These are phyloP conservation scores for Watersipora subatra DNA, from an alignment of 1,140 invertebrate genomes.

Conservation along the genomic window DNA sequence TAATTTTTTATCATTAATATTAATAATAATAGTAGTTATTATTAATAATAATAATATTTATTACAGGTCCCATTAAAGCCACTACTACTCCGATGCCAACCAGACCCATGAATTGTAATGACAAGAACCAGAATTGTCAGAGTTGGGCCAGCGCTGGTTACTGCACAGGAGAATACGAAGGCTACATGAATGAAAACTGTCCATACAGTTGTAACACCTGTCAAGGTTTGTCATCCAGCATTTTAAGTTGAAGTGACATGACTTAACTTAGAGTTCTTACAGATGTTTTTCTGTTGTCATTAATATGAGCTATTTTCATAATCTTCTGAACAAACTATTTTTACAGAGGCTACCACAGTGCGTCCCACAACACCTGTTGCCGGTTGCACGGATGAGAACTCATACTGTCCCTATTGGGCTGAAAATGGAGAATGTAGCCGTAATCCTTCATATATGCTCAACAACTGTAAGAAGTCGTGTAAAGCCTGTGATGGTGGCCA, in stretches of 20 bases:
- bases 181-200: not conserved
- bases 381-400: not conserved
- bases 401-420: not conserved
- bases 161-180: not conserved
- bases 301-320: not conserved
- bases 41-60: not conserved
- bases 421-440: not conserved
- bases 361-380: not conserved
- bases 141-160: not conserved
- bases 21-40: not conserved
- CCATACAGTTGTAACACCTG: not conserved
- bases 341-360: not conserved
- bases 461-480: not conserved
- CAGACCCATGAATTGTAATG: not conserved
- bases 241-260: not conserved
- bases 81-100: not conserved
- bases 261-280: not conserved
- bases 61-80: not conserved
- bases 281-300: not conserved
- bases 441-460: not conserved
- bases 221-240: not conserved
- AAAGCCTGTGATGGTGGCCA: not conserved
- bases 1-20: not conserved
- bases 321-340: not conserved
- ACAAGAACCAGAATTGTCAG: not conserved